Evolutionary conservation across 2,888 invertebrate genomes (phyloP).

Genomic region (Diloba caeruleocephala): DNA sequence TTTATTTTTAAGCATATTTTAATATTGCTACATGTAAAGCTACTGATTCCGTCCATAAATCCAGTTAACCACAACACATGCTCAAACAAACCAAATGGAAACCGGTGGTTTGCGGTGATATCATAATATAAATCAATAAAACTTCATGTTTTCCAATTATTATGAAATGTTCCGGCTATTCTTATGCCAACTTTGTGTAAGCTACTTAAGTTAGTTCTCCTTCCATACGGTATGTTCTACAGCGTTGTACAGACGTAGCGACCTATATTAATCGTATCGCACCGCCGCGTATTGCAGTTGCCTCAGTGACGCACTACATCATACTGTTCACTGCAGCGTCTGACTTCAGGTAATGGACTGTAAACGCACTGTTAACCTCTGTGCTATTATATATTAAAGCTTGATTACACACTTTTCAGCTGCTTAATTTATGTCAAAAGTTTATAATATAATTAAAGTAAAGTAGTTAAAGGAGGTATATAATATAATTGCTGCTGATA

Average conservation of each 20-base stretch:
- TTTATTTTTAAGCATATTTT: too few species aligned
- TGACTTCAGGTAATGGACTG: too few species aligned
- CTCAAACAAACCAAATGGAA: not conserved
- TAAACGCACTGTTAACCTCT: too few species aligned
- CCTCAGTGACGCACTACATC: conserved; percentile 24
- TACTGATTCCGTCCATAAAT: conserved; percentile 13
- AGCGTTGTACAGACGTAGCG: conserved; percentile 1
- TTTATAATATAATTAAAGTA: too few species aligned
- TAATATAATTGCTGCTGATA: too few species aligned
- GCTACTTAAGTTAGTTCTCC: conserved; percentile 4
- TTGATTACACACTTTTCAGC: too few species aligned
- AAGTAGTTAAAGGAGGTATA: too few species aligned
- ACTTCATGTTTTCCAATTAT: conserved; percentile 39
- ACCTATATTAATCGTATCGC: conserved; percentile 2
- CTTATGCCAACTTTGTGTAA: conserved; percentile 14
- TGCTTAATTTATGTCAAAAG: too few species aligned
- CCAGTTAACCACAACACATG: too few species aligned
- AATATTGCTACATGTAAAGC: too few species aligned
- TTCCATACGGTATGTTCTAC: not conserved
- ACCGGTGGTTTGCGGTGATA: conserved; percentile 36
- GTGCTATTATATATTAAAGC: too few species aligned
- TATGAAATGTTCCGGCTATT: conserved; percentile 13
- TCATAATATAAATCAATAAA: conserved; percentile 41
- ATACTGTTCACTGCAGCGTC: conserved; percentile 9
- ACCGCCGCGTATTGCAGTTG: conserved; percentile 16